Percentiles rank a stretch among this genome's conserved stretches.
phyloP scores from a whole-genome alignment of 1,140 invertebrate genomes.

The Tyrophagus putrescentiae region DNA sequence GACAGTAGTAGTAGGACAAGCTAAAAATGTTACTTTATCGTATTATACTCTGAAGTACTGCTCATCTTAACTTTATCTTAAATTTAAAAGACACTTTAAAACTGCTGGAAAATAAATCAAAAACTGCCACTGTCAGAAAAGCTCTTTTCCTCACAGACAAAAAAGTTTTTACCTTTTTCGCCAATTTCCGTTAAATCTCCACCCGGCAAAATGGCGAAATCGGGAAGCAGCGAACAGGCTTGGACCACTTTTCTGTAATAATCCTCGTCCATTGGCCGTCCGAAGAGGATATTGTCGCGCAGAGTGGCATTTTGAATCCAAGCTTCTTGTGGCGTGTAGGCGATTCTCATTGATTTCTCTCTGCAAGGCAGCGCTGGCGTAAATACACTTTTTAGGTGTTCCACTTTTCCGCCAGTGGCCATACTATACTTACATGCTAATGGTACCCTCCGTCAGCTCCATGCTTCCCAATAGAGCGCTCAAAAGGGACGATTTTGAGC shows the following conservation, averaged over 20 bases:
- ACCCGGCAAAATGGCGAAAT: conserved; percentile 32
- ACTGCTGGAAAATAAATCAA: no score
- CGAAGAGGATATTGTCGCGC: conserved; percentile 44
- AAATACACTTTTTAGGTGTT: background rate
- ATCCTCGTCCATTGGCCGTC: conserved; percentile 33
- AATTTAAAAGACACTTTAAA: no score
- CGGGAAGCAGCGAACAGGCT: conserved; percentile 27
- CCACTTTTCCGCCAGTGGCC: background rate
- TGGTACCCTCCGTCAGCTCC: conserved; percentile 28
- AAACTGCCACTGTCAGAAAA: no score
- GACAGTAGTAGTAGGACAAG: no score
- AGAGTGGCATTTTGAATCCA: conserved; percentile 45
- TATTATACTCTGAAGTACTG: no score
- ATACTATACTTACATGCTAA: conserved; percentile 27
- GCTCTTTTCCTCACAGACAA: no score
- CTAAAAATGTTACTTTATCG: no score
- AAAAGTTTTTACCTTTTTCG: conserved; percentile 32
- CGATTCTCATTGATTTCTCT: conserved; percentile 24
- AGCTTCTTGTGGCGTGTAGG: conserved; percentile 41
- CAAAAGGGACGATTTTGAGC: conserved; percentile 38
- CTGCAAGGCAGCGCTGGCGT: background rate
- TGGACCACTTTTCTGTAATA: conserved; percentile 32
- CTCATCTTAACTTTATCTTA: no score
- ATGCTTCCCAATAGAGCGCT: conserved; percentile 39
- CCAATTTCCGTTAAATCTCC: conserved; percentile 40